Evolutionary conservation across 2,888 invertebrate species (phyloP).

Genomic region (Arrhopalites spinosus): DNA sequence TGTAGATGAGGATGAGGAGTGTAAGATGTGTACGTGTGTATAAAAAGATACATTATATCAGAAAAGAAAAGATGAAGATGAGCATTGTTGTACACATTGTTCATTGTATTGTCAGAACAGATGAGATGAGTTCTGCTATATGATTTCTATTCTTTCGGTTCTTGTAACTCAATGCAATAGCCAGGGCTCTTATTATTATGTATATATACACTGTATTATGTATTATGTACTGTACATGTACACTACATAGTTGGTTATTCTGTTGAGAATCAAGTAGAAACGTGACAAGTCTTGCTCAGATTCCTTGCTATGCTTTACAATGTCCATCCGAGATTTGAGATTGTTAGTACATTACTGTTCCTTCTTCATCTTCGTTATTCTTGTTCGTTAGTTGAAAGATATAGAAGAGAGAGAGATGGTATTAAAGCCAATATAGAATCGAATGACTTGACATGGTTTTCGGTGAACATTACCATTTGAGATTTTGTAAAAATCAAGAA

Average conservation of each 20-base stretch:
- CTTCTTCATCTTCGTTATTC: not conserved
- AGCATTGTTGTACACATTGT: constrained; percentile 13
- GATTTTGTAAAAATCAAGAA: not conserved
- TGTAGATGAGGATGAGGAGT: not conserved
- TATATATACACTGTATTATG: not conserved
- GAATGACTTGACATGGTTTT: not conserved
- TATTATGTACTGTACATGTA: not conserved
- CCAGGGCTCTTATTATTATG: not conserved
- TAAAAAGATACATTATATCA: not conserved
- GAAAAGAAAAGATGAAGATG: no score
- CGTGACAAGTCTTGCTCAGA: constrained; percentile 30
- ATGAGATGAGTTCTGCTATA: constrained; percentile 3
- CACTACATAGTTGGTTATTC: no score
- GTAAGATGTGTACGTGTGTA: not conserved
- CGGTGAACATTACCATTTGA: no score
- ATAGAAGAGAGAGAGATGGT: not conserved
- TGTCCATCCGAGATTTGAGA: constrained; percentile 9
- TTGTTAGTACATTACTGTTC: constrained; percentile 5
- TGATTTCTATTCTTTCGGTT: not conserved
- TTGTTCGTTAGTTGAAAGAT: not conserved
- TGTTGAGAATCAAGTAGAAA: constrained; percentile 8
- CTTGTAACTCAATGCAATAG: not conserved
- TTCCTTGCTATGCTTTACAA: constrained; percentile 26
- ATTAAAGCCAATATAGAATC: not conserved
- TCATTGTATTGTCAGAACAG: constrained; percentile 20